These are phyloP conservation scores for Drosophila bunnanda DNA, from an alignment of 2,888 invertebrate species.

Conservation along the genomic window DNA sequence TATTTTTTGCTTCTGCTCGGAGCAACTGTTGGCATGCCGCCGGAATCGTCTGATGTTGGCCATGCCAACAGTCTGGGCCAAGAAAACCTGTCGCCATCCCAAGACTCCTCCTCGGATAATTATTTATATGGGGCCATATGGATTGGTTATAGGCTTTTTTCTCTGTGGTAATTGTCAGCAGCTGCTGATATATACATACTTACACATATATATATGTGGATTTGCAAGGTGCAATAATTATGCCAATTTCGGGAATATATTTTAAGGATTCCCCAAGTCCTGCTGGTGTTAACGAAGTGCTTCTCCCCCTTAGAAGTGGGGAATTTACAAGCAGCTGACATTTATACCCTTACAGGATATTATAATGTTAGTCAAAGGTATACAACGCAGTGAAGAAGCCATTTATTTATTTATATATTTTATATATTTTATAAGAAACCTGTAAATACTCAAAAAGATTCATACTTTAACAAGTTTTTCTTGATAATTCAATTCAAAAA, in stretches of 20 bases:
- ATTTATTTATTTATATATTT: no score
- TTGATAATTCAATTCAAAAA: background rate
- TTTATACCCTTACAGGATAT: no score
- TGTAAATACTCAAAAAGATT: background rate
- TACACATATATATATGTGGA: background rate
- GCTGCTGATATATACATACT: conserved; percentile 16
- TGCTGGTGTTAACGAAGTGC: conserved; percentile 5
- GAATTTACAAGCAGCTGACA: background rate
- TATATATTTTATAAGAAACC: background rate
- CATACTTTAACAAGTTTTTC: background rate
- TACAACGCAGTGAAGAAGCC: no score
- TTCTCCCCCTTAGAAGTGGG: background rate
- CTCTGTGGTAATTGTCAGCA: conserved; percentile 37
- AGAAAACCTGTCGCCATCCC: conserved; percentile 49
- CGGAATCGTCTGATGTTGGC: conserved; percentile 42
- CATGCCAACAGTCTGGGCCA: conserved; percentile 49
- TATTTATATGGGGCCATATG: conserved; percentile 54
- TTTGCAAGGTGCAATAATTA: conserved; percentile 61
- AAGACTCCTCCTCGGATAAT: conserved; percentile 56
- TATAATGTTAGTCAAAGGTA: no score
- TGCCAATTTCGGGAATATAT: conserved; percentile 39
- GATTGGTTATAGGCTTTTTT: conserved; percentile 43
- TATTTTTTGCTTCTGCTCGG: conserved; percentile 5
- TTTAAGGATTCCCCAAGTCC: conserved; percentile 27
- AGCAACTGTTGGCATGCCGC: conserved; percentile 71